Evolutionary conservation across 2,888 invertebrate genomes (phyloP).

Genomic region (Augochlorella aurata): DNA sequence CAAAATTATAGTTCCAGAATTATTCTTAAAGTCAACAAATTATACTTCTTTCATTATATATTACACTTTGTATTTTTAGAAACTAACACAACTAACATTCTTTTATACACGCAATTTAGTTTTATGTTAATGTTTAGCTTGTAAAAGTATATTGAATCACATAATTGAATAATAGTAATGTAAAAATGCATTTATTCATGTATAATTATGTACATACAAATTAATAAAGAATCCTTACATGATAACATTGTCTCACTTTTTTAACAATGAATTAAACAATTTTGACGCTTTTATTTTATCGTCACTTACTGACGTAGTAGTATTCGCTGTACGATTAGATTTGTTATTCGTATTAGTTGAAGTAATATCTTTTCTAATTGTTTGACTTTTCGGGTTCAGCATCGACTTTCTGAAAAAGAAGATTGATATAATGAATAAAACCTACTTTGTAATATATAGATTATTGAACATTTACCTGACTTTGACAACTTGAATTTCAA

Average conservation of each 20-base stretch:
- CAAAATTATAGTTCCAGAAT: constrained; percentile 10
- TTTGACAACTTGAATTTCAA: constrained; percentile 87
- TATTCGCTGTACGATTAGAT: background rate
- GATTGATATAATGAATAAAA: background rate
- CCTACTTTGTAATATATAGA: background rate
- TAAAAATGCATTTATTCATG: constrained; percentile 19
- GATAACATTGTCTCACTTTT: constrained; percentile 57
- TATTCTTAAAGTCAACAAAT: background rate
- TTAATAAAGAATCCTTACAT: constrained; percentile 42
- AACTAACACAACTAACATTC: background rate
- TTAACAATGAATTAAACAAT: constrained; percentile 71
- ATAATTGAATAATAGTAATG: constrained; percentile 31
- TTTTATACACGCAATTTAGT: constrained; percentile 8
- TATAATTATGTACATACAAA: constrained; percentile 42
- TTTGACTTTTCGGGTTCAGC: constrained; percentile 50
- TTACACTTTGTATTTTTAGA: constrained; percentile 28
- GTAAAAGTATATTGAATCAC: constrained; percentile 39
- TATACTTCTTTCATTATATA: constrained; percentile 2
- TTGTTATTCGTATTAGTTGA: background rate
- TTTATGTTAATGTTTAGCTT: constrained; percentile 30
- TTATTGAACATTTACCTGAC: constrained; percentile 83
- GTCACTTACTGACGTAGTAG: constrained; percentile 32
- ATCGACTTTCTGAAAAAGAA: constrained; percentile 61
- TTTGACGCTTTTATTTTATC: constrained; percentile 65
- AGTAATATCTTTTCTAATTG: constrained; percentile 21